phyloP scores from a whole-genome alignment of 2,888 invertebrate species.

The Zygogramma bicolorata region DNA sequence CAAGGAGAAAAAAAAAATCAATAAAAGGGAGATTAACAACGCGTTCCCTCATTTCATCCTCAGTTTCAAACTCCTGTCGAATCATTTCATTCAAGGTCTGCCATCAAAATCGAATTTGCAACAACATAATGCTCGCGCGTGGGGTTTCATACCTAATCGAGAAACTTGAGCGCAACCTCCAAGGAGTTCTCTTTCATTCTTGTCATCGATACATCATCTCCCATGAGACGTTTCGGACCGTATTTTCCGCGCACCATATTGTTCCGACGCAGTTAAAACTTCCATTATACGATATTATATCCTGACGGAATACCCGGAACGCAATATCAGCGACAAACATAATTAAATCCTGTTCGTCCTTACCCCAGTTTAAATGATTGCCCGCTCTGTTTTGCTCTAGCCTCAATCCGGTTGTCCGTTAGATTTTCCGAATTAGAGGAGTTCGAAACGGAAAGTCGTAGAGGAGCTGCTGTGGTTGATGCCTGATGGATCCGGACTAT shows the following conservation, averaged over 20 bases:
- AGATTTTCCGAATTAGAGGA: not conserved
- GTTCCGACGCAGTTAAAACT: conserved; percentile 28
- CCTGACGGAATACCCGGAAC: conserved; percentile 14
- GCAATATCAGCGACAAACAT: conserved; percentile 30
- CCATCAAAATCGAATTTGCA: not conserved
- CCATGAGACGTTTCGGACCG: not conserved
- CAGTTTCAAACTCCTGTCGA: no score
- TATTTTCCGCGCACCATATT: not conserved
- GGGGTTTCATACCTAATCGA: not conserved
- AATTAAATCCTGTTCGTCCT: conserved; percentile 30
- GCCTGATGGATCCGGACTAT: not conserved
- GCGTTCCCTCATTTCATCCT: no score
- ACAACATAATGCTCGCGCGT: not conserved
- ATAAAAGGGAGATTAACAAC: no score
- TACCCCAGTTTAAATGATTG: conserved; percentile 32
- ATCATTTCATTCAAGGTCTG: not conserved
- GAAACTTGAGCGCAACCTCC: not conserved
- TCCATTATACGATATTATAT: conserved; percentile 24
- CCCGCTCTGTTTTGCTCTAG: conserved; percentile 13
- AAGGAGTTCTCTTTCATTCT: not conserved
- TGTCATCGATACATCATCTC: not conserved
- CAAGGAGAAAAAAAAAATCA: no score
- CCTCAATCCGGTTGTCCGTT: not conserved
- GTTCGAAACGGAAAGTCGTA: not conserved
- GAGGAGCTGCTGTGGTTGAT: not conserved